Conservation (phyloP, 2,113 vertebrate genomes). For the Dinomys branickii region DNA sequence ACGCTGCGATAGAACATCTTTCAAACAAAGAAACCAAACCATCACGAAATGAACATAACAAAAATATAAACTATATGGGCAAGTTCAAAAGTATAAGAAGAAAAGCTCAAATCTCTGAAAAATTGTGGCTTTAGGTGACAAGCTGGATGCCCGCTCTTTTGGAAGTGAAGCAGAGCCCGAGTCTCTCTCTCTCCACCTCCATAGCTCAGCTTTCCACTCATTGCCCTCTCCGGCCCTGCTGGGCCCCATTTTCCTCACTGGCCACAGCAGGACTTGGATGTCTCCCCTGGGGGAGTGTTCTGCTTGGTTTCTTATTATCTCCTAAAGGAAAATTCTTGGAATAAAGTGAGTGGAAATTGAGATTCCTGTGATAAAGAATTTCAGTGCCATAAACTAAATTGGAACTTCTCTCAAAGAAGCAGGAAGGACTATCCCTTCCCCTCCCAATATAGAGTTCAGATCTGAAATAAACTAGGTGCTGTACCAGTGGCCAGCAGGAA, state of each 20-base stretch:
- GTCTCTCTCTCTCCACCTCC: no score
- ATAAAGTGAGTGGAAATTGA: not conserved
- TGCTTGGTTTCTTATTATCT: not conserved
- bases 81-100: no score
- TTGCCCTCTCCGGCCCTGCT: not conserved
- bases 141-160: not conserved
- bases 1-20: no score
- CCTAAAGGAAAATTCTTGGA: not conserved
- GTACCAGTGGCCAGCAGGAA: fast-evolving
- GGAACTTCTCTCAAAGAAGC: not conserved
- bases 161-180: no score
- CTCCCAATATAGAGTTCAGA: not conserved
- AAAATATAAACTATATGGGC: not conserved
- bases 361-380: not conserved
- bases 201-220: no score
- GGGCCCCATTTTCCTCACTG: not conserved
- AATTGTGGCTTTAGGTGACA: not conserved
- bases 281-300: not conserved
- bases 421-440: not conserved
- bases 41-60: not conserved
- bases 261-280: not conserved
- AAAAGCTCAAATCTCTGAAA: not conserved
- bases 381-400: not conserved
- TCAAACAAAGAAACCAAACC: not conserved
- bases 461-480: not conserved